Evolutionary conservation across 2,797 vertebrate species (phyloP), one percentile per base, ranked within the genome.

Genomic region (Hydrocynus forskahlii): DNA sequence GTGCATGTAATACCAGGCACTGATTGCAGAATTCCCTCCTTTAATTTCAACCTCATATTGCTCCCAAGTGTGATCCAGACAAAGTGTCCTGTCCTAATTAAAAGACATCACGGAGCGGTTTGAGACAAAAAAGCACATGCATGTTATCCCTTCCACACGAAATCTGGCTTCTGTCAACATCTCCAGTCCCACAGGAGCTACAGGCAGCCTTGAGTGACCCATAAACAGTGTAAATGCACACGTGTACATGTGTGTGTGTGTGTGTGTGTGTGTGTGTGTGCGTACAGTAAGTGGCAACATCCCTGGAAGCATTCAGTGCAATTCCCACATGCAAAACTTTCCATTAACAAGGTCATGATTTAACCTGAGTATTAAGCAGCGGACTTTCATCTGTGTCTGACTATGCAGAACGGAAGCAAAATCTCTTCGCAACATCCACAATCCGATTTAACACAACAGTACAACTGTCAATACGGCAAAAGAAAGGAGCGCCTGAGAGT

Each of bases 41-140:
- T 21, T 10, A 23, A 50, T 60, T 62, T 80, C 66, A 17, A 79
- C n/a, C 66, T 70, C 62, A 72, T 57, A 50, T 43, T 40, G 76
- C 38, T 81, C 64, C 71, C 54, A 57, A 21, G 67, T 70, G 59
- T 55, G 52, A 14, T 57, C 74, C 40, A 79, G 35, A 78, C 48
- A 38, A 81, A 75, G 68, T 40, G 50, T 29, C 23, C 43, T 75
- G 66, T 48, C 68, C 70, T 74, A 78, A 73, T 81, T 79, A 72
- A 69, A 70, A 54, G 50, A 14, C 72, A 54, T 71, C 72, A 17
- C 16, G 17, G 57, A 50, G 23, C 19, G 55, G 69, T 80, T 64
- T 69, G 69, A 59, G 78, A 68, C 63, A 69, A 40, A 75, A 38
- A 19, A 29, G 5, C 75, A 64, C 77, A 80, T 78, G 29, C 29